Percentiles rank a stretch among this genome's conserved stretches.
phyloP scores from a whole-genome alignment of 2,113 vertebrate species.

The Riparia riparia region DNA sequence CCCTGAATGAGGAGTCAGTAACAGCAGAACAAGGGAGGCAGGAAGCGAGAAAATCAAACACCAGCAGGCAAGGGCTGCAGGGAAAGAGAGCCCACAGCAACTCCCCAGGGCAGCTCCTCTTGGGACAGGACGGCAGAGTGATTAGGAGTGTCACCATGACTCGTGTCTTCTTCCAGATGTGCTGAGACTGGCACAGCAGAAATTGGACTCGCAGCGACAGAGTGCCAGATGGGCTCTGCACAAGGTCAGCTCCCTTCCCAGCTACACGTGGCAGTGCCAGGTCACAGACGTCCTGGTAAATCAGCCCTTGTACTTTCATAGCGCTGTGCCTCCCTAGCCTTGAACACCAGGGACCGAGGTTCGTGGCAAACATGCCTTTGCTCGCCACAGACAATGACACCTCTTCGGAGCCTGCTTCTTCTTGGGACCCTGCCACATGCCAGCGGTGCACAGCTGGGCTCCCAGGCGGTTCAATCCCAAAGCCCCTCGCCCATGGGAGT shows the following conservation, averaged over 20 bases:
- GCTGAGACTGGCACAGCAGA: not conserved
- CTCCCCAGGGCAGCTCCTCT: not conserved
- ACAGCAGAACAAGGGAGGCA: not conserved
- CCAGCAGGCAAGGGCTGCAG: not conserved
- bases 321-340: not conserved
- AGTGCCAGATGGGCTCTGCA: not conserved
- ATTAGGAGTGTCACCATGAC: not conserved
- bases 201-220: not conserved
- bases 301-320: not conserved
- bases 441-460: fast-evolving
- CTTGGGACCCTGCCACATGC: not conserved
- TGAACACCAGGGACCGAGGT: fast-evolving
- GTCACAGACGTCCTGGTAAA: not conserved
- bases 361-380: not conserved
- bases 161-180: not conserved
- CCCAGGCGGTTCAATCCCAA: not conserved
- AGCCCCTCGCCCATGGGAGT: fast-evolving
- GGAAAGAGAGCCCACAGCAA: not conserved
- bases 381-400: not conserved
- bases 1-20: not conserved
- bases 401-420: not conserved
- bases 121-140: fast-evolving
- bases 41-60: constrained; percentile 41
- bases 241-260: not conserved
- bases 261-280: not conserved